phyloP scores from a whole-genome alignment of 2,888 invertebrate species.

The Cacoxenus indagator region DNA sequence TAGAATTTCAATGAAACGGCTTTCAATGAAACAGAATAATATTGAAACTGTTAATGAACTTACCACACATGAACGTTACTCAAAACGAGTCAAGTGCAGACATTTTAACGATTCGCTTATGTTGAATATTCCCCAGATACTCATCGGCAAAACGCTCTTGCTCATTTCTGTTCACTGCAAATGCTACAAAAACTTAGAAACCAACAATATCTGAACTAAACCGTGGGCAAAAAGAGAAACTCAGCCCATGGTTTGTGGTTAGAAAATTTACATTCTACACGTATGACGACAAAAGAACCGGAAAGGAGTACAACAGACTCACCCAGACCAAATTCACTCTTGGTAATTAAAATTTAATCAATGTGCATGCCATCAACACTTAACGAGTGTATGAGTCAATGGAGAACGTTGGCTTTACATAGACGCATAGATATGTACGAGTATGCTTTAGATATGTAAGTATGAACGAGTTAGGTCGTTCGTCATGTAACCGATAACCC shows the following conservation, averaged over 20 bases:
- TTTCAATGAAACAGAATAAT: constrained; percentile 45
- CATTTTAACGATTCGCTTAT: background rate
- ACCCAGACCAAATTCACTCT: constrained; percentile 54
- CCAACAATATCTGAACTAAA: background rate
- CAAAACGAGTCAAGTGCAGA: background rate
- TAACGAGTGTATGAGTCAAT: background rate
- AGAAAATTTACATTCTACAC: constrained; percentile 24
- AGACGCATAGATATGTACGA: too few species aligned
- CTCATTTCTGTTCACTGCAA: background rate
- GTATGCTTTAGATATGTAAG: too few species aligned
- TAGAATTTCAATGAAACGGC: constrained; percentile 34
- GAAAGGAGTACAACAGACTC: background rate
- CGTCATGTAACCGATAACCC: background rate
- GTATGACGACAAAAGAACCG: background rate
- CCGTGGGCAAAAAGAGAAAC: too few species aligned
- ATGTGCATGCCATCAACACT: constrained; percentile 46
- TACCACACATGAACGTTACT: constrained; percentile 26
- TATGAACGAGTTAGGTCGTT: too few species aligned
- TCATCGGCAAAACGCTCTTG: background rate
- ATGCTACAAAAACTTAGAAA: background rate
- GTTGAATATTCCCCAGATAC: background rate
- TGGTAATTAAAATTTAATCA: constrained; percentile 64
- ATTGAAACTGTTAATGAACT: constrained; percentile 63
- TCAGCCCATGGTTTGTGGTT: constrained; percentile 9
- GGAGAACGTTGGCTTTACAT: too few species aligned